Percentiles rank a stretch among this genome's conserved stretches.
Conservation (phyloP, 2,888 invertebrate species). For the Ennomos fuscantarius region DNA sequence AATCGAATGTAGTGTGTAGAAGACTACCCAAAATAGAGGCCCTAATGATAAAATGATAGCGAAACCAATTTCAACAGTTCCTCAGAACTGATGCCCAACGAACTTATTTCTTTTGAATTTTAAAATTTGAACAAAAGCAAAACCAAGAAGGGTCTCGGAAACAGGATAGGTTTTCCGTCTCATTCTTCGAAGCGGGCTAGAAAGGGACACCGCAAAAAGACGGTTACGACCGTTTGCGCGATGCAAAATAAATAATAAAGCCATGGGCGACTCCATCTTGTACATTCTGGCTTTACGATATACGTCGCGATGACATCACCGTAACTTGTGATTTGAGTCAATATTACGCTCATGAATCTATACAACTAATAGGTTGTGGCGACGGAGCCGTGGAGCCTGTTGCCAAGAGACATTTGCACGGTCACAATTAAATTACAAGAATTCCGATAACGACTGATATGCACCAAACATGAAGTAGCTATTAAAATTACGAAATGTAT, state of each 20-base stretch:
- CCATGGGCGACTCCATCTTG: conserved; percentile 68
- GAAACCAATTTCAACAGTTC: conserved; percentile 1
- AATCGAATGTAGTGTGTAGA: conserved; percentile 8
- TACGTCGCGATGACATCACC: conserved; percentile 77
- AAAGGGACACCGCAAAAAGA: conserved; percentile 71
- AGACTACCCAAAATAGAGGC: conserved; percentile 17
- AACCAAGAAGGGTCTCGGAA: conserved; percentile 58
- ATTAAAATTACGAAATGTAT: too few relatives aligned
- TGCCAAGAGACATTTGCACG: conserved; percentile 53
- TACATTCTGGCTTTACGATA: conserved; percentile 59
- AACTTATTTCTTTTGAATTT: conserved; percentile 12
- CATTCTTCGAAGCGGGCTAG: conserved; percentile 48
- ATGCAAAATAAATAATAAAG: conserved; percentile 79
- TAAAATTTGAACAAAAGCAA: conserved; percentile 57
- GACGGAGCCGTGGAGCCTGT: conserved; percentile 58
- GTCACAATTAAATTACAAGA: conserved; percentile 30
- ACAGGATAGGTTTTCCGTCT: conserved; percentile 66
- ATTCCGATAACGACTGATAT: too few relatives aligned
- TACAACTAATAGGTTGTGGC: conserved; percentile 56
- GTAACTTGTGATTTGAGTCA: conserved; percentile 77
- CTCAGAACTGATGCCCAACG: too few relatives aligned
- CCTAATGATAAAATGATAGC: conserved; percentile 16
- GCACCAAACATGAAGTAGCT: too few relatives aligned
- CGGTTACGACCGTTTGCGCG: conserved; percentile 75
- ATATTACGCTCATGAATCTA: conserved; percentile 58